Evolutionary conservation across 1,140 invertebrate species (phyloP), one percentile per base, ranked within the genome.

Genomic region (Telenomus remus): DNA sequence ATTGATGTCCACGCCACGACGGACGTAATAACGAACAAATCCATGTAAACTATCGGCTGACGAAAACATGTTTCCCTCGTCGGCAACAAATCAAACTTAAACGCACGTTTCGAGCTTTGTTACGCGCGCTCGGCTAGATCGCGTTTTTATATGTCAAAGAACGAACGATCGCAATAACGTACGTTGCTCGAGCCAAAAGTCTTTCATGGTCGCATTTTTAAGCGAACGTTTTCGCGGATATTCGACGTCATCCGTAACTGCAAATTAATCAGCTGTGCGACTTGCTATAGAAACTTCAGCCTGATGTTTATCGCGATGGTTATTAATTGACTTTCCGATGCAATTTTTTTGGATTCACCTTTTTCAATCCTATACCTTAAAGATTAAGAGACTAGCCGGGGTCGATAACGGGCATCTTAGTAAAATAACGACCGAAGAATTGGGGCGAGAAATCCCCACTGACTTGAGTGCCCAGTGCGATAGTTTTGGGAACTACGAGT

Each of bases 381-480:
- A 71, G 46, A 71, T 71, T 63, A 63, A 56, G 46, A 9, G 44
- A 33, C 13, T 3, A n/a, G 51, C 59, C 47, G 34, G 19, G 16
- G 44, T 73, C 70, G 61, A 79, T 79, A 73, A 63, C 64, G 56
- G 64, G 12, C 39, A 66, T 54, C 51, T 66, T 61, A 49, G 69
- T 72, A 68, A 78, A 78, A 78, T 78, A 78, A 69, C 65, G 49
- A 47, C 12, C 34, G 53, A 61, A 50, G 66, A 79, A 79, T 77
- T 79, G 78, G 74, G 63, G 70, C 78, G 56, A 44, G 53, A 79
- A 77, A 79, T 77, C 65, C 53, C 56, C 8, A 19, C 55, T 69
- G 69, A 73, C 55, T 78, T 69, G 11, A 44, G 44, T 35, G 10
- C 48, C 42, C 49, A 34, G 47, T 60, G 49, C 33, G 39, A 35